Conservation (phyloP, 2,888 invertebrate species). For the Neria commutata region DNA sequence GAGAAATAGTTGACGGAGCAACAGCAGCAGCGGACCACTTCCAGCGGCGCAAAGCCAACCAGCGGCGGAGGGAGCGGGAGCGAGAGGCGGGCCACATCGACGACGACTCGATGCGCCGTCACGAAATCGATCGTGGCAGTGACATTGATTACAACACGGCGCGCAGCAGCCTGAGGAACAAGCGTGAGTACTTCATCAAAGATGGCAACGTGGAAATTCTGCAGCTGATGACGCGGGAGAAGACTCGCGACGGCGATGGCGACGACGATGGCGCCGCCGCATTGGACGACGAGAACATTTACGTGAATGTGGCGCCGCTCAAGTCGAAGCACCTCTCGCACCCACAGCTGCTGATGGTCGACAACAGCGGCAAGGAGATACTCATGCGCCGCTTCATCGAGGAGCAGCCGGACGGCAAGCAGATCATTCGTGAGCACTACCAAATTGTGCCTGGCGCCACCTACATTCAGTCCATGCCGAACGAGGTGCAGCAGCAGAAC, state of each 20-base stretch:
- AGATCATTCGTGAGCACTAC: conserved; percentile 66
- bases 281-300: conserved; percentile 67
- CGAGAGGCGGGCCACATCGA: conserved; percentile 66
- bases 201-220: conserved; percentile 87
- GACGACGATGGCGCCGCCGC: conserved; percentile 13
- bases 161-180: conserved; percentile 56
- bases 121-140: conserved; percentile 79
- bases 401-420: conserved; percentile 75
- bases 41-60: conserved; percentile 52
- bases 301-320: conserved; percentile 67
- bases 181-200: conserved; percentile 77
- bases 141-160: conserved; percentile 65
- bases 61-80: conserved; percentile 40
- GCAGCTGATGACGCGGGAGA: conserved; percentile 76
- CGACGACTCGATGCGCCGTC: conserved; percentile 75
- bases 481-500: conserved; percentile 55
- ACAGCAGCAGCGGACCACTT: conserved; percentile 47
- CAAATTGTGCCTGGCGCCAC: conserved; percentile 60
- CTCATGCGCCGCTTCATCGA: conserved; percentile 84
- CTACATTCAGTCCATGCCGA: conserved; percentile 58
- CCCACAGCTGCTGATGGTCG: conserved; percentile 70
- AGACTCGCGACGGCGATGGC: conserved; percentile 56
- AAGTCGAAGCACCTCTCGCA: conserved; percentile 66
- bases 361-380: conserved; percentile 84
- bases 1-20: conserved; percentile 40